Evolutionary conservation across 1,140 invertebrate genomes (phyloP), one percentile per base, ranked within the genome.

Genomic region (Brachionus calyciflorus): DNA sequence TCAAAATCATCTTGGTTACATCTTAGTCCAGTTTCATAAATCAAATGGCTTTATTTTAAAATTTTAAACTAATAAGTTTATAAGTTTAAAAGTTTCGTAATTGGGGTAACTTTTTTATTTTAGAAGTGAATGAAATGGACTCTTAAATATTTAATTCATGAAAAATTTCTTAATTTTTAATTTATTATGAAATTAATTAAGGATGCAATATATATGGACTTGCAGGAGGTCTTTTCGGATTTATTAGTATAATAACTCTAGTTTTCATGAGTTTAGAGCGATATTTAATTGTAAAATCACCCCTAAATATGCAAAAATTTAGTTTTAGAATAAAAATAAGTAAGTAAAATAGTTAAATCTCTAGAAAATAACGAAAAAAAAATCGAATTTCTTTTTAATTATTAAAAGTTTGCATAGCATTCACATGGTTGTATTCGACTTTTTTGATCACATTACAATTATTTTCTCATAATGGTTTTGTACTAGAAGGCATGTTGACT

Each of bases 151-250:
- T n/a, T n/a, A n/a, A n/a, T n/a, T n/a, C n/a, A n/a, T n/a, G n/a
- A n/a, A n/a, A n/a, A n/a, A n/a, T n/a, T n/a, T n/a, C n/a, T n/a
- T n/a, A n/a, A n/a, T n/a, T n/a, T n/a, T n/a, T n/a, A n/a, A n/a
- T n/a, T n/a, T n/a, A n/a, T n/a, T n/a, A n/a, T n/a, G n/a, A n/a
- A n/a, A n/a, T n/a, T n/a, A n/a, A n/a, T 19, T 33, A 46, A 75
- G 73, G 73, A 33, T 76, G 73, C 33, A n/a, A 55, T 30, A 46
- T 76, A 21, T 76, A 76, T 60, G 49, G 49, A 28, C 7, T 76
- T 12, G 28, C 49, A 0, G 73, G 51, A n/a, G 73, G 73, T 17
- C 49, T 76, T 9, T 76, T 76, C 30, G 73, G 73, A 30, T 55
- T 76, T 17, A 55, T 55, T 33, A 55, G 40, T 19, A 76, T 76